Evolutionary conservation across 2,888 invertebrate species (phyloP).

Genomic region (Synergus itoensis): DNA sequence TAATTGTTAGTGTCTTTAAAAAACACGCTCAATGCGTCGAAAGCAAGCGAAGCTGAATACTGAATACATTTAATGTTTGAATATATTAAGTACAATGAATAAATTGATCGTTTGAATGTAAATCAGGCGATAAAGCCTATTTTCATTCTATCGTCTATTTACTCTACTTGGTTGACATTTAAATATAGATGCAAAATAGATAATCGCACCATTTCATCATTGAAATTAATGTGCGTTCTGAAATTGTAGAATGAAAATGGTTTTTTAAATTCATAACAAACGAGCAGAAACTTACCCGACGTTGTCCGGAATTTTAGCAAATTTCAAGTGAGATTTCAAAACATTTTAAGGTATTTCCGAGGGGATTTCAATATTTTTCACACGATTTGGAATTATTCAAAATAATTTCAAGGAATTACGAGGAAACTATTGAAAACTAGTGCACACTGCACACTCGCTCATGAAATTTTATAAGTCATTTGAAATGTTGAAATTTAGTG

Average conservation of each 20-base stretch:
- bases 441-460: no score
- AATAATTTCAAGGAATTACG: no score
- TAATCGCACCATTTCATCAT: neutral
- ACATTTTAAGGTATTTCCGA: no score
- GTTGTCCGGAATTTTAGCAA: no score
- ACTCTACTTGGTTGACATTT: neutral
- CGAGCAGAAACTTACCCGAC: no score
- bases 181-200: neutral
- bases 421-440: no score
- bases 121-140: conserved; percentile 2
- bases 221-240: neutral
- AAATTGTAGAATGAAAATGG: neutral
- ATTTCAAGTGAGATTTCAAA: no score
- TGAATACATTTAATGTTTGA: conserved; percentile 1
- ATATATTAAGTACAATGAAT: conserved; percentile 1
- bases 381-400: no score
- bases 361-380: no score
- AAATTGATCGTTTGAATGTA: conserved; percentile 18
- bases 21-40: neutral
- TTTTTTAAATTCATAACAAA: neutral
- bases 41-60: neutral
- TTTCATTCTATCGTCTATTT: neutral
- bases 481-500: no score
- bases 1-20: neutral
- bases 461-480: no score